Evolutionary conservation across 1,140 invertebrate genomes (phyloP).

Genomic region (Cheumatopsyche charites): DNA sequence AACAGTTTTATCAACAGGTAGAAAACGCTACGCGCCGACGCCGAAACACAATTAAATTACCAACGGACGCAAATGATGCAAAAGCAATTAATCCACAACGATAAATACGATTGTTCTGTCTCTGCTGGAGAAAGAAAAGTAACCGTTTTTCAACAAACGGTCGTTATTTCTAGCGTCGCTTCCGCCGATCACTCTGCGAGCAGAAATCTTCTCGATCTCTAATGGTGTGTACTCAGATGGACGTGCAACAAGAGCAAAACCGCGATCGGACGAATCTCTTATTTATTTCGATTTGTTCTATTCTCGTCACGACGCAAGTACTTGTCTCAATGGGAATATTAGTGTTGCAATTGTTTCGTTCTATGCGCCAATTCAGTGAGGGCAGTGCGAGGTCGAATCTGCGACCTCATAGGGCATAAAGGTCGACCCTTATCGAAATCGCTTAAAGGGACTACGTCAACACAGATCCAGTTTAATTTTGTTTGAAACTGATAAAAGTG

Average conservation of each 20-base stretch:
- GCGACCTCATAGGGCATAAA: conserved; percentile 1
- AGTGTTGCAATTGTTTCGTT: neutral
- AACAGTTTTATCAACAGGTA: conserved; percentile 26
- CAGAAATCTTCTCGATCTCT: too few species aligned
- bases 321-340: too few species aligned
- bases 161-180: too few species aligned
- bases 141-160: neutral
- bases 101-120: conserved; percentile 17
- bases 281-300: too few species aligned
- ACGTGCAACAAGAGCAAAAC: too few species aligned
- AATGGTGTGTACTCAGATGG: too few species aligned
- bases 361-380: neutral
- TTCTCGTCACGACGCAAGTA: too few species aligned
- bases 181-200: too few species aligned
- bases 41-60: conserved; percentile 35
- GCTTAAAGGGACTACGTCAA: too few species aligned
- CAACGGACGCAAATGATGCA: conserved; percentile 25
- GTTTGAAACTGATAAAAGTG: too few species aligned
- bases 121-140: neutral
- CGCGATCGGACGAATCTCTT: too few species aligned
- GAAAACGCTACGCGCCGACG: conserved; percentile 3
- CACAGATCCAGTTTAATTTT: too few species aligned
- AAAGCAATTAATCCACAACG: conserved; percentile 31
- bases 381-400: neutral
- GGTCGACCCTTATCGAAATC: conserved; percentile 7